Conservation (phyloP, 2,113 vertebrate genomes). For the Arizona elegans region DNA sequence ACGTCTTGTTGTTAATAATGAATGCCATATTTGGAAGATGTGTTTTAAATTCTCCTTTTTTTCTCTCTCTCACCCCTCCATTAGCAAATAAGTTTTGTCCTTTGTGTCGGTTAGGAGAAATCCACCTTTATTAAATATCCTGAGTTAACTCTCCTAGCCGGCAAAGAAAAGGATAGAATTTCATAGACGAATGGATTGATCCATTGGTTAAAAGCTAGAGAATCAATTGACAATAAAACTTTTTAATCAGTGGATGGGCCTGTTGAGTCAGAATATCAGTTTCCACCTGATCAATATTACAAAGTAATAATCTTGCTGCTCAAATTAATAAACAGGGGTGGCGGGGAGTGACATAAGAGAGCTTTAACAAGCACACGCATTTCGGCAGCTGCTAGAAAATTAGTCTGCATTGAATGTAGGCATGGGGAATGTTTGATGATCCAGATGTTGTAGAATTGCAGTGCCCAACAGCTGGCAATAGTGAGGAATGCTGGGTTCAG, state of each 20-base stretch:
- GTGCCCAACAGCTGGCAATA: neutral
- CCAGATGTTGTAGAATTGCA: neutral
- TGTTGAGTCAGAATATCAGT: neutral
- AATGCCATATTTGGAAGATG: neutral
- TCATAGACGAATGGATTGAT: slow-evolving; percentile 12
- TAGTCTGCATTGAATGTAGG: neutral
- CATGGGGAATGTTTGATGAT: neutral
- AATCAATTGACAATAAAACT: slow-evolving; percentile 14
- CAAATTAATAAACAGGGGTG: slow-evolving; percentile 12
- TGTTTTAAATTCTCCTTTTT: neutral
- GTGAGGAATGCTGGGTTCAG: neutral
- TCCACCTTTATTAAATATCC: slow-evolving; percentile 12
- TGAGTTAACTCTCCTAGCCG: neutral
- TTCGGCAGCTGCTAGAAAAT: neutral
- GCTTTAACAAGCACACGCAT: neutral
- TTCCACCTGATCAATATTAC: slow-evolving; percentile 11
- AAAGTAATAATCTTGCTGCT: slow-evolving; percentile 22
- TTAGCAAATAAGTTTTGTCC: neutral
- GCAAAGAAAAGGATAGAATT: neutral
- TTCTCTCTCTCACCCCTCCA: neutral
- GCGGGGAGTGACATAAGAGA: neutral
- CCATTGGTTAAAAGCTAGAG: slow-evolving; percentile 18
- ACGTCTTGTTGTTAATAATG: neutral
- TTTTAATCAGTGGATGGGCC: slow-evolving; percentile 16
- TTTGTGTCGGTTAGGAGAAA: neutral